Percentiles rank a stretch among this genome's conserved stretches.
Evolutionary conservation across 2,797 vertebrate genomes (phyloP).

Genomic region (Myiotriccus ornatus): DNA sequence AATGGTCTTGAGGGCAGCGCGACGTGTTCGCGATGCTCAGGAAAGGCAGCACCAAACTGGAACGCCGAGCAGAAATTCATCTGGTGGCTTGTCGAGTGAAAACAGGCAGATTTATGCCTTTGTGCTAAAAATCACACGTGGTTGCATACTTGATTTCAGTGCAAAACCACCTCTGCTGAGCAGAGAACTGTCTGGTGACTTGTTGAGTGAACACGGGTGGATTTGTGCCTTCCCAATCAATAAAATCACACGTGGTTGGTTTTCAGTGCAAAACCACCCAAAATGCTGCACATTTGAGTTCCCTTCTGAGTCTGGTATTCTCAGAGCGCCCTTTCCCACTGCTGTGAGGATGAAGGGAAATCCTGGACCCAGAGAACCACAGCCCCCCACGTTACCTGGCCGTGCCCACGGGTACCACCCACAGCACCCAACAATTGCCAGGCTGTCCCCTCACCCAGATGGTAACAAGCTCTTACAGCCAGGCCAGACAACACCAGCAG

Average conservation of each 20-base stretch:
- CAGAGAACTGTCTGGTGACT: background rate
- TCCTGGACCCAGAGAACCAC: background rate
- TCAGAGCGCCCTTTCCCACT: background rate
- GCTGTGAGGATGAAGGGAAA: background rate
- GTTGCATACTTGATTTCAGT: background rate
- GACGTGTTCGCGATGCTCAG: rapidly evolving
- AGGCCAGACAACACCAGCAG: background rate
- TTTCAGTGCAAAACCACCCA: background rate
- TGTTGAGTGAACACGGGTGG: rapidly evolving
- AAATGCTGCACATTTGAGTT: background rate
- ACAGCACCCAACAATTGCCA: background rate
- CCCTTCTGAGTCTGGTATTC: background rate
- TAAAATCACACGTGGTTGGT: rapidly evolving
- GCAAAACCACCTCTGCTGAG: background rate
- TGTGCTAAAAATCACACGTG: rapidly evolving
- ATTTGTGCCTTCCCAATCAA: background rate
- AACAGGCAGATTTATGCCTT: rapidly evolving
- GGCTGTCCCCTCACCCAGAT: background rate
- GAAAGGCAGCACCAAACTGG: background rate
- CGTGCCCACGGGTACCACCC: rapidly evolving
- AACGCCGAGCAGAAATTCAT: background rate
- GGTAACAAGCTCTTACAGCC: background rate
- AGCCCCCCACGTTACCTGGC: rapidly evolving
- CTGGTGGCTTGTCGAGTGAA: background rate
- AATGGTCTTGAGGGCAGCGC: rapidly evolving